These are phyloP conservation scores for Muscicapa adusta DNA, from an alignment of 2,113 vertebrate species.

Conservation along the genomic window DNA sequence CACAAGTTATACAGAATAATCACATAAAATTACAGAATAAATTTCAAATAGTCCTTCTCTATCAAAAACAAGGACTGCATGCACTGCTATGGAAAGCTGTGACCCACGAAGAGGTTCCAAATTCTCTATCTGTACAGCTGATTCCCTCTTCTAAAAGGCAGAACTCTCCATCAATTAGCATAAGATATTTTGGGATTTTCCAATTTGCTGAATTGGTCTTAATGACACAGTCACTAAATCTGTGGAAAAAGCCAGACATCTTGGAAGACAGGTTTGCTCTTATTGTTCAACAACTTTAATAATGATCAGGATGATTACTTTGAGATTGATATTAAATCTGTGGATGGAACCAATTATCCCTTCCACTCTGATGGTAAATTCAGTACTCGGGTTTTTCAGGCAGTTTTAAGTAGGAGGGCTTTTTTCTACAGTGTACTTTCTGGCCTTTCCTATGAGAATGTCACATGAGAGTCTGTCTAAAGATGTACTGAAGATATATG, in stretches of 20 bases:
- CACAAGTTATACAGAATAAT: not conserved
- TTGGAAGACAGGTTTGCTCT: not conserved
- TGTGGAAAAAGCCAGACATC: not conserved
- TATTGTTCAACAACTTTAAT: not conserved
- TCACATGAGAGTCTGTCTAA: constrained; percentile 19
- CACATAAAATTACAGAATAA: not conserved
- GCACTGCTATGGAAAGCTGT: not conserved
- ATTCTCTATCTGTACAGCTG: not conserved
- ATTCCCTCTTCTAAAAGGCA: not conserved
- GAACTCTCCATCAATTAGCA: not conserved
- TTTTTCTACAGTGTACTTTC: not conserved
- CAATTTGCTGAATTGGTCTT: not conserved
- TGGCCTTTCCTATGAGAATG: not conserved
- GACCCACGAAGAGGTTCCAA: not conserved
- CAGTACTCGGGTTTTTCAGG: not conserved
- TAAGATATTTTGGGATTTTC: not conserved
- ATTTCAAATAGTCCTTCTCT: not conserved
- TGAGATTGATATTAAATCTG: not conserved
- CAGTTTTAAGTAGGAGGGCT: not conserved
- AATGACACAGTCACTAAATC: not conserved
- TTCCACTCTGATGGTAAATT: not conserved
- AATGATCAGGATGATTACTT: not conserved
- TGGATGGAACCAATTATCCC: not conserved
- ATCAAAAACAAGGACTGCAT: not conserved
- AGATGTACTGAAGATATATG: not conserved